Conservation (phyloP, 2,113 vertebrate genomes). For the Aythya baeri region DNA sequence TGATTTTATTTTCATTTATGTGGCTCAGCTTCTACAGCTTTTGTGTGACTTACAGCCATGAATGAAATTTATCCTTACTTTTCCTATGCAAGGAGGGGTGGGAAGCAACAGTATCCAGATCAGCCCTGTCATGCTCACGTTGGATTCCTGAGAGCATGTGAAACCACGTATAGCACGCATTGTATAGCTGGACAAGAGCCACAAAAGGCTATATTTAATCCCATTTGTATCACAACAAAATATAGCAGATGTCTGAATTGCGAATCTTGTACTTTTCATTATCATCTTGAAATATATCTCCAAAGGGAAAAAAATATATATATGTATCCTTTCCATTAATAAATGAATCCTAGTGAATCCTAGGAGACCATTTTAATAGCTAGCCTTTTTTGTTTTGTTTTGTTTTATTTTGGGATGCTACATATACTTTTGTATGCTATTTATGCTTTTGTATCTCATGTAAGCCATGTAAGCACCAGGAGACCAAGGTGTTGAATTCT, state of each 20-base stretch:
- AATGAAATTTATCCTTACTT: not conserved
- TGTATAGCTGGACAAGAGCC: fast-evolving
- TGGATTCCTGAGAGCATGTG: not conserved
- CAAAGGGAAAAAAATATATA: not conserved
- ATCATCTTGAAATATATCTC: not conserved
- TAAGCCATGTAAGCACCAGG: not conserved
- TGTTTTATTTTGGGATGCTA: not conserved
- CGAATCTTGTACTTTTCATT: not conserved
- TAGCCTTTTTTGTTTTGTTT: not conserved
- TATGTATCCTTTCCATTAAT: not conserved
- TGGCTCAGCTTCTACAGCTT: not conserved
- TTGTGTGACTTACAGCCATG: not conserved
- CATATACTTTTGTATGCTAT: too few species aligned
- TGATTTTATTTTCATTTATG: not conserved
- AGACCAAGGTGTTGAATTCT: not conserved
- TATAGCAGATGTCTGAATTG: not conserved
- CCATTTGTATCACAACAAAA: not conserved
- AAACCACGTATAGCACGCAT: not conserved
- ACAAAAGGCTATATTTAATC: not conserved
- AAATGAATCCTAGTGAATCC: not conserved
- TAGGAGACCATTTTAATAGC: not conserved
- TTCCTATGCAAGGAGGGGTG: not conserved
- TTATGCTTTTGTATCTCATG: too few species aligned
- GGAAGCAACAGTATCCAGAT: not conserved
- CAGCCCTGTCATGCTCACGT: not conserved